phyloP scores from a whole-genome alignment of 2,888 invertebrate species.

The Drosophila gaucha region DNA sequence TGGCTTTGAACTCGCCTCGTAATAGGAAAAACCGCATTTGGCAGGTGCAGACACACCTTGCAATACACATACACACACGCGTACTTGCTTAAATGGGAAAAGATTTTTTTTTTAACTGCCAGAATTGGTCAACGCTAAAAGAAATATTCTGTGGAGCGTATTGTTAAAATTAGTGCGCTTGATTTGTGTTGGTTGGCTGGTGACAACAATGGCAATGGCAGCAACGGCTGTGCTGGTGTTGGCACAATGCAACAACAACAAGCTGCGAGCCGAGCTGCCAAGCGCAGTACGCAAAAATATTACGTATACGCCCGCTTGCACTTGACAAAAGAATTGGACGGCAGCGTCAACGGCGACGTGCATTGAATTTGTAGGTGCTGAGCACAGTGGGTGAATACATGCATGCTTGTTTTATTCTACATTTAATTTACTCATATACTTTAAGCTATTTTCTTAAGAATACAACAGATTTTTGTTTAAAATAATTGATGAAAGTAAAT shows the following conservation, averaged over 20 bases:
- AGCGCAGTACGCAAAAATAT: constrained; percentile 43
- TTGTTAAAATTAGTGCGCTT: constrained; percentile 57
- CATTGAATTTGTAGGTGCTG: constrained; percentile 47
- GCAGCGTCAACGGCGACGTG: constrained; percentile 32
- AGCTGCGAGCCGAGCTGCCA: constrained; percentile 28
- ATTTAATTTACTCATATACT: background rate
- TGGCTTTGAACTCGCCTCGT: constrained; percentile 35
- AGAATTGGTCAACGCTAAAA: constrained; percentile 27
- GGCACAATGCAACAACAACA: constrained; percentile 3
- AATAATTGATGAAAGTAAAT: too few species aligned
- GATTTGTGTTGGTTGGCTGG: constrained; percentile 39
- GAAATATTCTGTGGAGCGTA: constrained; percentile 43
- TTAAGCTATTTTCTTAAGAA: background rate
- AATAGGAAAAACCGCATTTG: constrained; percentile 32
- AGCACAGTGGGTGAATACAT: constrained; percentile 32
- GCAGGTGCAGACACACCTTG: constrained; percentile 57
- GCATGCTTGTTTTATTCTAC: too few species aligned
- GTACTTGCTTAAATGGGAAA: background rate
- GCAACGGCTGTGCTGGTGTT: constrained; percentile 47
- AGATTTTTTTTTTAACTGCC: constrained; percentile 39
- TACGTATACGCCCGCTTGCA: constrained; percentile 68
- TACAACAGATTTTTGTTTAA: too few species aligned
- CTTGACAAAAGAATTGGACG: constrained; percentile 72
- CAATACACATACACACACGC: background rate
- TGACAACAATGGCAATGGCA: constrained; percentile 46